Base-by-base conservation (phyloP, 1,140 invertebrate genomes). In the Musca domestica region DNA sequence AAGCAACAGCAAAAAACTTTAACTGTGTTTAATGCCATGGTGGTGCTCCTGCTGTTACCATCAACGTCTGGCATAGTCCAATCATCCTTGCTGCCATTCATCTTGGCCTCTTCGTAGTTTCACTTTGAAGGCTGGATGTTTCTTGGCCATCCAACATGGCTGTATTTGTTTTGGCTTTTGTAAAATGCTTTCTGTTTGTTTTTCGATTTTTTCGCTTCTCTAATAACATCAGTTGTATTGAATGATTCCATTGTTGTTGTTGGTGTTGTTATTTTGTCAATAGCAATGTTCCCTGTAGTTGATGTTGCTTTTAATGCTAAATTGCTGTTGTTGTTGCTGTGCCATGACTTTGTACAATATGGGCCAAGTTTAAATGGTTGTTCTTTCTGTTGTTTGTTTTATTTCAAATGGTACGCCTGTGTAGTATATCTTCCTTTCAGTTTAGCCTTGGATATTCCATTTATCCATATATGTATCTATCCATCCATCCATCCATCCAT, bases 81-180 rank as follows among this genome's bases (percentile, higher is more conserved):
- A 56, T 27, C 23, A 14, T 56, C 54, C 12, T 19, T 23, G 23
- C n/a, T 15, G 23, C 27, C 10, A n/a, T 56, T 23, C 54, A n/a
- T 27, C n/a, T 23, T 14, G n/a, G 25, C 20, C 54, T 56, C 3
- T 56, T 56, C 6, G n/a, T 61, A 30, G 27, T 54, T 22, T 54
- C 3, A 9, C 4, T 19, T 10, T 19, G n/a, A 19, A 9, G 12
- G 56, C 15, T 61, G 27, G 5, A 34, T 56, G 52, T 56, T 27
- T 56, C 34, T 41, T 41, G 34, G 34, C 34, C 34, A 41, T 41
- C 34, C 6, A 12, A 56, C 25, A 6, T 56, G 12, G 23, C 52
- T 56, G 19, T 34, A 61, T 61, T 61, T 61, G 27, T 61, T 61
- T 61, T 61, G 56, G 56, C 56, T 34, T 61, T 61, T 61, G 25